These are phyloP conservation scores for Kryphioiulus occultus DNA, from an alignment of 2,888 invertebrate genomes.

Conservation along the genomic window DNA sequence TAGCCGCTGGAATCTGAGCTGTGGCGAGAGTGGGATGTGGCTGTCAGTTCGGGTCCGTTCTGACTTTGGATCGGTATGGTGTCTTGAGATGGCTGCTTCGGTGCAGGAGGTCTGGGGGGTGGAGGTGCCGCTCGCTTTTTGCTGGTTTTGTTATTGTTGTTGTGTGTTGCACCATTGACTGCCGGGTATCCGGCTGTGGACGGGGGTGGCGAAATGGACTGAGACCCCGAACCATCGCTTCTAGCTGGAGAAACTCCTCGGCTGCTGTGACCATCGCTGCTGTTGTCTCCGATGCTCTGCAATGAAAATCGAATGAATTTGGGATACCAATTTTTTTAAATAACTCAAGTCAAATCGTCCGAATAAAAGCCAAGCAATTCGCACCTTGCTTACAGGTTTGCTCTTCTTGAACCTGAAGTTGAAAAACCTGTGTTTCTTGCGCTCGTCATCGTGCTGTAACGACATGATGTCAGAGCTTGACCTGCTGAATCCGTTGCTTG, in stretches of 20 bases:
- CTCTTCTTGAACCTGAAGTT: conserved; percentile 60
- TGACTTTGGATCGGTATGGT: conserved; percentile 62
- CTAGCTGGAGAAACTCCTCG: conserved; percentile 69
- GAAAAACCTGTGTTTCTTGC: conserved; percentile 63
- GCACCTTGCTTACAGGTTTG: conserved; percentile 60
- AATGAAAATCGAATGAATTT: background rate
- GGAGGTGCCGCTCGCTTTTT: conserved; percentile 56
- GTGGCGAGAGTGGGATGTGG: conserved; percentile 70
- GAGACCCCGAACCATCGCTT: conserved; percentile 66
- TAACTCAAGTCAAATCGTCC: background rate
- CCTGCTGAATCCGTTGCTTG: conserved; percentile 51
- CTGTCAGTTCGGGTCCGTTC: conserved; percentile 55
- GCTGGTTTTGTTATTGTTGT: background rate
- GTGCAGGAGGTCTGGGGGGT: conserved; percentile 65
- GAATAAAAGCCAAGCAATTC: background rate
- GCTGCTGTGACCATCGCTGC: conserved; percentile 65
- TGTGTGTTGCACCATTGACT: background rate
- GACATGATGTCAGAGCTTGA: conserved; percentile 66
- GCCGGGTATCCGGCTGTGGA: conserved; percentile 55
- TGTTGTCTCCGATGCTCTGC: conserved; percentile 62
- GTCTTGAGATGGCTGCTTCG: conserved; percentile 49
- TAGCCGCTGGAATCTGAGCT: conserved; percentile 78
- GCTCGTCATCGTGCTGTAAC: conserved; percentile 68
- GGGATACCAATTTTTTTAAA: background rate
- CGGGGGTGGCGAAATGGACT: conserved; percentile 58